Evolutionary conservation across 2,113 vertebrate species (phyloP).

Genomic region (Upupa epops): DNA sequence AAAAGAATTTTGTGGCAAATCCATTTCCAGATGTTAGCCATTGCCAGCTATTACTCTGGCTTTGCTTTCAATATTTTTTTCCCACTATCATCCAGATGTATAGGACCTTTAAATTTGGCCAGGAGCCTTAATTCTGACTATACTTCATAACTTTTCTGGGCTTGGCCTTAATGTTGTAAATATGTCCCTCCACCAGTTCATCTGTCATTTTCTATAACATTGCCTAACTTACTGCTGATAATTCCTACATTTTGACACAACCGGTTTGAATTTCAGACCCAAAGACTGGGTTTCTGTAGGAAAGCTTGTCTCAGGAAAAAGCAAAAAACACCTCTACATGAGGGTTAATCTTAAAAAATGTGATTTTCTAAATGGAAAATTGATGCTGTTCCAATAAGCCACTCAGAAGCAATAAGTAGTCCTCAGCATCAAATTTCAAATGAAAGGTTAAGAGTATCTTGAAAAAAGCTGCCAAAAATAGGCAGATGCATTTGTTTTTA

Average conservation of each 20-base stretch:
- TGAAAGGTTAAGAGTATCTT: constrained; percentile 40
- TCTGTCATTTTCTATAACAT: background rate
- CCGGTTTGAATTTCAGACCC: background rate
- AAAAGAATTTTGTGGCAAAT: background rate
- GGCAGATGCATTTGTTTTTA: background rate
- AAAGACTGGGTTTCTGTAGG: background rate
- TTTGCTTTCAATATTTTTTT: background rate
- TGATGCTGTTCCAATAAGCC: constrained; percentile 16
- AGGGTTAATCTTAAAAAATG: background rate
- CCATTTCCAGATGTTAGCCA: background rate
- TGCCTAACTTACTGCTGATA: background rate
- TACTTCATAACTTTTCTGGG: background rate
- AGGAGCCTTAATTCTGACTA: background rate
- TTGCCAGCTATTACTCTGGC: background rate
- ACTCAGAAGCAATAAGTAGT: background rate
- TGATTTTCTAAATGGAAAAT: constrained; percentile 42
- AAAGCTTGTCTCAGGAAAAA: background rate
- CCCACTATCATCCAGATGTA: background rate
- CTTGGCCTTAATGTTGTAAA: background rate
- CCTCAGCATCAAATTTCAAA: constrained; percentile 6
- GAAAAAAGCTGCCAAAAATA: background rate
- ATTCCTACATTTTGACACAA: background rate
- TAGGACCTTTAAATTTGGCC: background rate
- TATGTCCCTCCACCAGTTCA: background rate
- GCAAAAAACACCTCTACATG: background rate